These are phyloP conservation scores for Galerucella calmariensis DNA, from an alignment of 2,888 invertebrate species.

Conservation along the genomic window DNA sequence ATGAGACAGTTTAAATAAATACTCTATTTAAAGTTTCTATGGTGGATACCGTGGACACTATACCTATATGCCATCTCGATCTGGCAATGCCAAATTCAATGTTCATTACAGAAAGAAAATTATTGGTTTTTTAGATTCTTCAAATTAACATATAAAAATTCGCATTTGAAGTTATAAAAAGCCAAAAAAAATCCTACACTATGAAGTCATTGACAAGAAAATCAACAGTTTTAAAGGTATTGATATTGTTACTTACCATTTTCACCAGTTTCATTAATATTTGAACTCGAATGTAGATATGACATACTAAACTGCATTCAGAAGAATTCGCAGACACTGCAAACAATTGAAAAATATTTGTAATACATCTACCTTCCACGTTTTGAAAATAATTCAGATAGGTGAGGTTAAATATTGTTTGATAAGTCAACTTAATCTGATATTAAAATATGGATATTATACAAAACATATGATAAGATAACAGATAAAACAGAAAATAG, in stretches of 20 bases:
- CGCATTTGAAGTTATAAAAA: too few species aligned
- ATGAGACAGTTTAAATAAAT: not conserved
- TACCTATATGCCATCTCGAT: too few species aligned
- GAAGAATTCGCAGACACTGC: constrained; percentile 45
- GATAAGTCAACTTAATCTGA: constrained; percentile 7
- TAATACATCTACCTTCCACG: not conserved
- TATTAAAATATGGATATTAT: constrained; percentile 12
- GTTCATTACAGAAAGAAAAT: too few species aligned
- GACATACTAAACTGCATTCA: constrained; percentile 48
- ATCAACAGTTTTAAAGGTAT: too few species aligned
- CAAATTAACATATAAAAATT: too few species aligned
- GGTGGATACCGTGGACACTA: too few species aligned
- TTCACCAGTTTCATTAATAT: constrained; percentile 45
- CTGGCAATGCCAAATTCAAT: too few species aligned
- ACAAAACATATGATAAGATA: constrained; percentile 19
- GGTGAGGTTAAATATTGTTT: constrained; percentile 14
- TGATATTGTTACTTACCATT: constrained; percentile 46
- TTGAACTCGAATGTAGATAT: constrained; percentile 45
- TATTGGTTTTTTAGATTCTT: too few species aligned
- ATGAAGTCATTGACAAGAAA: too few species aligned
- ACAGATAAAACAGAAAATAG: not conserved
- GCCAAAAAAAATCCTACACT: too few species aligned
- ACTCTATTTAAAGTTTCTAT: too few species aligned
- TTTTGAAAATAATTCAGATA: not conserved
- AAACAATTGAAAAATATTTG: constrained; percentile 36